These are phyloP conservation scores for Orchestes rusci DNA, from an alignment of 2,888 invertebrate genomes.

Conservation along the genomic window DNA sequence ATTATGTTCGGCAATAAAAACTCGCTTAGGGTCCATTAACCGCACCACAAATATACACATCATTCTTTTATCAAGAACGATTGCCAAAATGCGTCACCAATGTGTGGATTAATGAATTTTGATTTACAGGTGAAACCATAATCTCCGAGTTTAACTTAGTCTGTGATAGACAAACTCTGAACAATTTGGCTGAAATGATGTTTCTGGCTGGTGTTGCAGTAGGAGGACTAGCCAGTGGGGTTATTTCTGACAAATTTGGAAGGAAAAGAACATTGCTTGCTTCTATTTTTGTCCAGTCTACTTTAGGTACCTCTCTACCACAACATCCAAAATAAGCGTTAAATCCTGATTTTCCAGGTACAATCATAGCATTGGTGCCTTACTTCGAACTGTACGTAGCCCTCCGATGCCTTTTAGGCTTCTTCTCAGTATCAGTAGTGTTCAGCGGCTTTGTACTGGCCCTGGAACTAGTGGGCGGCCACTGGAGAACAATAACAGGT, in stretches of 20 bases:
- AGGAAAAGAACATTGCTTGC: slow-evolving; percentile 68
- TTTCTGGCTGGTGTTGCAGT: slow-evolving; percentile 70
- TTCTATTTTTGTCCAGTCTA: slow-evolving; percentile 61
- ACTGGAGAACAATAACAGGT: slow-evolving; percentile 73
- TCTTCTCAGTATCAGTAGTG: slow-evolving; percentile 74
- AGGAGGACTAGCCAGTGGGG: slow-evolving; percentile 72
- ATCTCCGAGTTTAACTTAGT: slow-evolving; percentile 72
- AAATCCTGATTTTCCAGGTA: slow-evolving; percentile 36
- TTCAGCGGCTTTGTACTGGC: slow-evolving; percentile 74
- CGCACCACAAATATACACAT: too few species aligned
- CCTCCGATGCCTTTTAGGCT: slow-evolving; percentile 63
- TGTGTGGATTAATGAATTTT: neutral
- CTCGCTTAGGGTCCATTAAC: too few species aligned
- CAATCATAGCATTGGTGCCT: slow-evolving; percentile 59
- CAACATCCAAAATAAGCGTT: too few species aligned
- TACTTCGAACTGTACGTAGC: slow-evolving; percentile 64
- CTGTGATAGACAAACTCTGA: slow-evolving; percentile 62
- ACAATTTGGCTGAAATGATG: slow-evolving; percentile 68
- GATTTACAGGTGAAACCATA: slow-evolving; percentile 54
- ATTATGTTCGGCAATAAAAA: too few species aligned
- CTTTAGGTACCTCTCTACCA: slow-evolving; percentile 51
- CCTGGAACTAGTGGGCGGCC: slow-evolving; percentile 71
- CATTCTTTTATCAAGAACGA: slow-evolving; percentile 10
- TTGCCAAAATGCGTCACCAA: neutral
- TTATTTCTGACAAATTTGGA: slow-evolving; percentile 72